Evolutionary conservation across 2,113 vertebrate species (phyloP), one percentile per base, ranked within the genome.

Genomic region (Calyptommatus sinebrachiatus): DNA sequence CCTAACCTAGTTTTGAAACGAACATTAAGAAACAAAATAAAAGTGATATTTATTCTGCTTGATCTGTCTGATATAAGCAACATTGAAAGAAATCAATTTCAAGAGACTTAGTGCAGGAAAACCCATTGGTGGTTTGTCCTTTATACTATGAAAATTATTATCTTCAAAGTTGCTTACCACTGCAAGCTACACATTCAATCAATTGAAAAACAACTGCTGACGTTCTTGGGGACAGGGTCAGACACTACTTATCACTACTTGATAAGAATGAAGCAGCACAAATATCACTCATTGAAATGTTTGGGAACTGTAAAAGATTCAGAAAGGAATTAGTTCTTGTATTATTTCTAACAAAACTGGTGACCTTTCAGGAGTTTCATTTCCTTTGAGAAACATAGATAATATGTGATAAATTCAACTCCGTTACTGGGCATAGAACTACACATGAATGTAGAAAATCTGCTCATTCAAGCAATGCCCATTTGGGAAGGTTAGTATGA

Each of bases 261-360:
- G 85, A 88, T 24, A 76, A 86, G 73, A 41, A 77, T 77, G 66
- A 74, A 85, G 78, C 67, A 86, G 86, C 86, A 89, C 84, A 86
- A 90, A 69, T 61, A 86, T 22, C 76, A 84, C 63, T 53, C 73
- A 86, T 63, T 79, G 88, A 90, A 91, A 89, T 87, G 85, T 80
- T 87, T 88, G 77, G 81, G 46, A 80, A 88, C 87, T 82, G 68
- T 8, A 78, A 83, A 85, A 22, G 79, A 68, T 85, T 89, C 82
- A 71, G 63, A 45, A 85, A 68, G 69, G 68, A 77, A 28, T 73
- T 75, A 78, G 76, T 87, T 1, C 28, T 83, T 88, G 0, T 26
- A 79, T 71, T 78, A 87, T 53, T 71, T 73, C 79, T 84, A 84
- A 50, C 85, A 77, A 81, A 78, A 87, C 76, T 24, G 76, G 84